A percentile compares a stretch with the other conserved stretches of the same genome.
Conservation (phyloP, 53 echinoderm and acorn worm species). For the Apostichopus leukothele region DNA sequence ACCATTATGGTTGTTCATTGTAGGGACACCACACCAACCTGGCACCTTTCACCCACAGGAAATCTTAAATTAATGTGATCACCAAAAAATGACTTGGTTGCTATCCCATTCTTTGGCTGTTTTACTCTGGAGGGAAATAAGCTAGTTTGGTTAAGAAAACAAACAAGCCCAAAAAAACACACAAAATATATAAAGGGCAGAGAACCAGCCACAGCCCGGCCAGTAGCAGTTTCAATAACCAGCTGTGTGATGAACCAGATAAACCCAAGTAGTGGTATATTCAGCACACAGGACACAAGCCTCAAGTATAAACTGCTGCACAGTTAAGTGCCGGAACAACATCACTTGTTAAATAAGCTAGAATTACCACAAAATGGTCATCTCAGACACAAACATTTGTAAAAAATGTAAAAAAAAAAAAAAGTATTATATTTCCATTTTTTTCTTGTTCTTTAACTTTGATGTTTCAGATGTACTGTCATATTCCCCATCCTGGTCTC, state of each 20-base stretch:
- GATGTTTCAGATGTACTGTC: too few species aligned
- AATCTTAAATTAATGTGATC: conserved; percentile 35
- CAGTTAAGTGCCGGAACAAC: too few species aligned
- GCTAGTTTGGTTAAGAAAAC: conserved; percentile 39
- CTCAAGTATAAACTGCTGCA: too few species aligned
- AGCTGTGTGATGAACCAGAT: neutral
- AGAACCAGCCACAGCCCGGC: neutral
- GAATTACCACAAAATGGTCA: too few species aligned
- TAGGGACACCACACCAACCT: conserved; percentile 21
- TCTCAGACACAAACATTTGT: too few species aligned
- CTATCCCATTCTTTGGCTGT: neutral
- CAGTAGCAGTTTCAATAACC: neutral
- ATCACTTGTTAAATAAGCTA: too few species aligned
- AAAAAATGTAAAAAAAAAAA: too few species aligned
- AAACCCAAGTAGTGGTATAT: too few species aligned
- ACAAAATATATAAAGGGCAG: neutral
- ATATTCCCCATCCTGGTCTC: too few species aligned
- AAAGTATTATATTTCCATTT: too few species aligned
- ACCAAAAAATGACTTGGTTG: neutral
- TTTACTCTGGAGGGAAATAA: conserved; percentile 36
- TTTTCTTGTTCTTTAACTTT: too few species aligned
- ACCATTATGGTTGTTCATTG: conserved; percentile 19
- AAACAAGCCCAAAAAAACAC: conserved; percentile 2
- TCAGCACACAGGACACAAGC: too few species aligned
- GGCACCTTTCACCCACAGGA: conserved; percentile 42